phyloP scores from a whole-genome alignment of 2,888 invertebrate species.

The Syrphus vitripennis region DNA sequence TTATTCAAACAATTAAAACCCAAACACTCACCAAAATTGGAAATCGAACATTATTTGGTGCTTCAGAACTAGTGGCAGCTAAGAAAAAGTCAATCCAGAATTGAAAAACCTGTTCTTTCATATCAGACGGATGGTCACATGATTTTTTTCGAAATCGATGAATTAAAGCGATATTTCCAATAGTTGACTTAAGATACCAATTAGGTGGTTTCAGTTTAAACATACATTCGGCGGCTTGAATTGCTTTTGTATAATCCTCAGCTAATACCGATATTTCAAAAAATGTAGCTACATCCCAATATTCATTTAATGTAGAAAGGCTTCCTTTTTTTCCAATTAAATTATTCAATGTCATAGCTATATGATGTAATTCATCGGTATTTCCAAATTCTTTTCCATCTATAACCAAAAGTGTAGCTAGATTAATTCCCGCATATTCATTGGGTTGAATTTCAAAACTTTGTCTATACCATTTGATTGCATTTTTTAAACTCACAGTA shows the following conservation, averaged over 20 bases:
- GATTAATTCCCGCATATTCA: slow-evolving; percentile 99
- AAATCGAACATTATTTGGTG: slow-evolving; percentile 92
- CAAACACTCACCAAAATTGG: slow-evolving; percentile 83
- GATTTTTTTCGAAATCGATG: slow-evolving; percentile 92
- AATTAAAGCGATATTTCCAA: slow-evolving; percentile 97
- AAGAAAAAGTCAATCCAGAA: slow-evolving; percentile 99
- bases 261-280: slow-evolving; percentile 99
- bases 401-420: slow-evolving; percentile 97
- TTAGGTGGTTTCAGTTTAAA: slow-evolving; percentile 94
- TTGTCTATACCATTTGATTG: slow-evolving; percentile 98
- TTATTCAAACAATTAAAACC: neutral
- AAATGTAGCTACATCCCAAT: slow-evolving; percentile 99
- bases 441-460: slow-evolving; percentile 99
- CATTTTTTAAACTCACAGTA: slow-evolving; percentile 92
- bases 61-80: slow-evolving; percentile 93
- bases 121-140: slow-evolving; percentile 86
- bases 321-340: slow-evolving; percentile 99
- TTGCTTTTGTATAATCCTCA: slow-evolving; percentile 97
- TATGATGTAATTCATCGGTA: slow-evolving; percentile 94
- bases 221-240: slow-evolving; percentile 97
- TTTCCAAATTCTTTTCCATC: slow-evolving; percentile 97
- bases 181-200: slow-evolving; percentile 98
- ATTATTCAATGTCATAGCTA: slow-evolving; percentile 97
- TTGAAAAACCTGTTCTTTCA: slow-evolving; percentile 94
- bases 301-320: slow-evolving; percentile 94